A percentile compares a stretch with the other conserved stretches of the same genome.
Conservation (phyloP, 2,888 invertebrate genomes). For the Dastarcus helophoroides region DNA sequence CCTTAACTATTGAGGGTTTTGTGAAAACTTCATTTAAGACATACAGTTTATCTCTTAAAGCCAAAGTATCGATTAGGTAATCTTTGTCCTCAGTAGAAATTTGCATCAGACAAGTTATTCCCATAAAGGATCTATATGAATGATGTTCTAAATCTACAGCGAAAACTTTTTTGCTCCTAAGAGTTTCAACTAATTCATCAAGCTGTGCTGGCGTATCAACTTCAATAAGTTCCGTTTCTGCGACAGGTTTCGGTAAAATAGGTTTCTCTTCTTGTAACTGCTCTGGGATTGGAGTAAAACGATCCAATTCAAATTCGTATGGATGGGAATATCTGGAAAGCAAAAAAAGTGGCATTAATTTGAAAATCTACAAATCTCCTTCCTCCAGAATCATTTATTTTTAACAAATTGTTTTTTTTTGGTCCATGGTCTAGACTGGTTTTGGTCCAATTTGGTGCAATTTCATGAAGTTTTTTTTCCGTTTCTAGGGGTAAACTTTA, state of each 20-base stretch:
- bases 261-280: slow-evolving; percentile 34
- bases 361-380: too few species aligned
- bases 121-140: slow-evolving; percentile 82
- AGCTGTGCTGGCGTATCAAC: slow-evolving; percentile 57
- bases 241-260: slow-evolving; percentile 38
- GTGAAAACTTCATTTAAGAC: slow-evolving; percentile 82
- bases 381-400: too few species aligned
- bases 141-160: slow-evolving; percentile 93
- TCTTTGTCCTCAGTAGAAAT: slow-evolving; percentile 74
- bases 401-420: too few species aligned
- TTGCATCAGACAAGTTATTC: slow-evolving; percentile 92
- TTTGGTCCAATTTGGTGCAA: too few species aligned
- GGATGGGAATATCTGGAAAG: slow-evolving; percentile 69
- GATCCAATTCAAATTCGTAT: slow-evolving; percentile 72
- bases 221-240: slow-evolving; percentile 54
- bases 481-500: too few species aligned
- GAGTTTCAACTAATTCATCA: slow-evolving; percentile 50
- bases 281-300: slow-evolving; percentile 48
- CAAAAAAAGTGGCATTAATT: too few species aligned
- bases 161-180: slow-evolving; percentile 58
- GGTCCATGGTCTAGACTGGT: too few species aligned
- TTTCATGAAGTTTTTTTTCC: too few species aligned
- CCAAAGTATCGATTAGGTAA: slow-evolving; percentile 81
- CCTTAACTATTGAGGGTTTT: slow-evolving; percentile 80
- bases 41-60: slow-evolving; percentile 69